These are phyloP conservation scores for Phrynosoma blainvillii DNA, from an alignment of 2,113 vertebrate genomes.

Conservation along the genomic window DNA sequence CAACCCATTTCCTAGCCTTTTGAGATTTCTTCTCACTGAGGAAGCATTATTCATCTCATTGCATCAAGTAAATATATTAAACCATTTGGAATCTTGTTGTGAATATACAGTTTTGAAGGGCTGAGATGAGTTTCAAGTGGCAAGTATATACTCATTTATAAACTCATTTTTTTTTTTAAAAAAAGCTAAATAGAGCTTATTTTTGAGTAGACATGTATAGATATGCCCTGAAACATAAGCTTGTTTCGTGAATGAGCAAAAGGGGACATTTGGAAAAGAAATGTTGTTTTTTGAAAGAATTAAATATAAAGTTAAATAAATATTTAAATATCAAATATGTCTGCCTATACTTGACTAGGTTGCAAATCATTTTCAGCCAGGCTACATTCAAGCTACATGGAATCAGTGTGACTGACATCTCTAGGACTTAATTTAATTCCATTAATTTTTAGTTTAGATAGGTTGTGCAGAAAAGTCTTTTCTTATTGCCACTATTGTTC, in stretches of 20 bases:
- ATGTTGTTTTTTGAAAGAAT: background rate
- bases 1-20: slow-evolving; percentile 60
- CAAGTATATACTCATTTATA: background rate
- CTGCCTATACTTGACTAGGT: slow-evolving; percentile 23
- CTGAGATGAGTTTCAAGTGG: slow-evolving; percentile 54
- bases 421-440: background rate
- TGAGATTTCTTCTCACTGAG: slow-evolving; percentile 43
- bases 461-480: background rate
- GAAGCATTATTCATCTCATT: slow-evolving; percentile 38
- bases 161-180: background rate
- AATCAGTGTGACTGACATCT: background rate
- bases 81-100: slow-evolving; percentile 43
- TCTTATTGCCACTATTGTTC: background rate
- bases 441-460: background rate
- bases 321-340: background rate
- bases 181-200: background rate
- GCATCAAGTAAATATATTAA: slow-evolving; percentile 43
- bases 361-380: slow-evolving; percentile 13
- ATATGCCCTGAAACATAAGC: background rate
- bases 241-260: background rate
- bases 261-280: slow-evolving; percentile 36
- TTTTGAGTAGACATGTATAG: background rate
- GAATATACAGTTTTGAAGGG: slow-evolving; percentile 58
- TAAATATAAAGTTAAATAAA: background rate
- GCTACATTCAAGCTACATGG: background rate